Evolutionary conservation across 2,113 vertebrate species (phyloP), one percentile per base, ranked within the genome.

Genomic region (Emydocephalus ijimae): DNA sequence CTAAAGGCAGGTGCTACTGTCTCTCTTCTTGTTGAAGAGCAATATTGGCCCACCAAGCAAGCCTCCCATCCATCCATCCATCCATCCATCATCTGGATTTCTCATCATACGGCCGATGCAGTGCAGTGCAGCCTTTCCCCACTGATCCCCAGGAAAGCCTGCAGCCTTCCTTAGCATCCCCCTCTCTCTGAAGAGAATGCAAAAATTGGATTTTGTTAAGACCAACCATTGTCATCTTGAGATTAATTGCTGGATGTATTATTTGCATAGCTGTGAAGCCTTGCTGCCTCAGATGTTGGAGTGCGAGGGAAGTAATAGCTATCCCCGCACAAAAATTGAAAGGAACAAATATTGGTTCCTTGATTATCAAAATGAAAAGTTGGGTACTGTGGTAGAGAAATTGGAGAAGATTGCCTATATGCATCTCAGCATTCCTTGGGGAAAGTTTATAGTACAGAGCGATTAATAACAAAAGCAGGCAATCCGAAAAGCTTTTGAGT

Each of bases 381-480:
- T 91, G 92, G 74, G 48, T 93, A 3, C 90, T 92, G 11, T 29
- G 50, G 86, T 11, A 91, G 94, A 91, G 88, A 92, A 87, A 74
- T 52, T 0, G 26, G 24, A 55, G 64, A 12, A 21, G 39, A 23
- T 74, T 39, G 18, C 45, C 91, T 88, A 9, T 29, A 59, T n/a
- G 43, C 56, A 5, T 95, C 92, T 90, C 81, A 0, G 23, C 18
- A 34, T 85, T 74, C 95, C 93, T 64, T 59, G 91, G 88, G 91
- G 93, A 87, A 81, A 87, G 4, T 20, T 96, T 89, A 85, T 4
- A 92, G 50, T 50, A 92, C 94, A 96, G 93, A 94, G 48, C 92
- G 94, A 95, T 97, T 96, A 94, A 91, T 93, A 91, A 0, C 21
- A 52, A 23, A 57, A 90, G 85, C 1, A 3, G 2, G 20, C 86